Percentiles rank a stretch among this genome's conserved stretches.
Conservation (phyloP, 2,888 invertebrate genomes). For the Tiliacea aurago region DNA sequence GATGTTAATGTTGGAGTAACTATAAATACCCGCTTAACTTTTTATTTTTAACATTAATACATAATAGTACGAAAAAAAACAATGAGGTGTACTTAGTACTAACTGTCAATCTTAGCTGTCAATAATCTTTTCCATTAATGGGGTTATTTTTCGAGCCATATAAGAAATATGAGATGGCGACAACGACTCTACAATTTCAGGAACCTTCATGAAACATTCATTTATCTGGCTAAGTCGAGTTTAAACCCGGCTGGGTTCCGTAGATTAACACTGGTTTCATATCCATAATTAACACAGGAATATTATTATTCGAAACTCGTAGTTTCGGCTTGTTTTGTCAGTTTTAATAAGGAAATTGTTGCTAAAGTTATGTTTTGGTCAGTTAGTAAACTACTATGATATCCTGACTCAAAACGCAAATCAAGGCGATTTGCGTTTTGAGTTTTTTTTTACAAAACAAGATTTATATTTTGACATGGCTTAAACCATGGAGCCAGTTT, state of each 20-base stretch:
- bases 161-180: slow-evolving; percentile 5
- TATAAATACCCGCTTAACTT: too few relatives aligned
- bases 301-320: slow-evolving; percentile 51
- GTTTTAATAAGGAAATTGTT: slow-evolving; percentile 11
- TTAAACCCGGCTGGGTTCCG: slow-evolving; percentile 49
- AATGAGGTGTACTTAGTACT: too few relatives aligned
- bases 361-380: background rate
- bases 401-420: background rate
- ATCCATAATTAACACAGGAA: slow-evolving; percentile 53
- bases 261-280: slow-evolving; percentile 61
- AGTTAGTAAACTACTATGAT: background rate
- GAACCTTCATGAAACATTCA: slow-evolving; percentile 62
- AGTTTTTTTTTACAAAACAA: too few relatives aligned
- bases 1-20: too few relatives aligned
- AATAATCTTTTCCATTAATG: too few relatives aligned
- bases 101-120: too few relatives aligned
- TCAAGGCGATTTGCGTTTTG: too few relatives aligned
- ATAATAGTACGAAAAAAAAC: too few relatives aligned
- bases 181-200: slow-evolving; percentile 37
- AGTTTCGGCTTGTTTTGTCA: slow-evolving; percentile 29
- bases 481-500: too few relatives aligned
- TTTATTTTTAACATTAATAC: too few relatives aligned
- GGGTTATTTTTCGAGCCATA: background rate
- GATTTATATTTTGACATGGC: too few relatives aligned
- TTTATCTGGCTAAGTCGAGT: slow-evolving; percentile 55